phyloP scores from a whole-genome alignment of 2,113 vertebrate genomes.

The Lonchura striata region DNA sequence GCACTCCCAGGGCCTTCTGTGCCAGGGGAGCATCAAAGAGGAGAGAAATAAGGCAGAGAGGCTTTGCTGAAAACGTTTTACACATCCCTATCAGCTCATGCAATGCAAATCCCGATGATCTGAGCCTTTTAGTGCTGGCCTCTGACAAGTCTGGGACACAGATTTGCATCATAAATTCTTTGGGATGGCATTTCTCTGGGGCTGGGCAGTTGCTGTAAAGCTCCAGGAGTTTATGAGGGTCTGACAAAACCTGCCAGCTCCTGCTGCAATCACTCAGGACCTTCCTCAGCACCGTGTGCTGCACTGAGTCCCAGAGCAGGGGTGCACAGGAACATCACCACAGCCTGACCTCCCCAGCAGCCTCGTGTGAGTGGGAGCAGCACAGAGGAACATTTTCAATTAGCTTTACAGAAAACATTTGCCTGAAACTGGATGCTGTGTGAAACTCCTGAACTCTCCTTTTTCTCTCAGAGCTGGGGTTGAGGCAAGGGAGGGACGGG shows the following conservation, averaged over 20 bases:
- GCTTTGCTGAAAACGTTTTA: not conserved
- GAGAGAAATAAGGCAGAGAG: not conserved
- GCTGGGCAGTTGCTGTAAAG: not conserved
- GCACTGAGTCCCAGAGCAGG: not conserved
- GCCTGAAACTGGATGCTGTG: slow-evolving; percentile 52
- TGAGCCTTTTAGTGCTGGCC: not conserved
- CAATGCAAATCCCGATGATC: not conserved
- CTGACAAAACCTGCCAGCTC: not conserved
- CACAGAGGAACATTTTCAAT: not conserved
- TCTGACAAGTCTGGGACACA: not conserved
- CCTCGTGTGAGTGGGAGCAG: not conserved
- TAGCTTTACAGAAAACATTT: slow-evolving; percentile 38
- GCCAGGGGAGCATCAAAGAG: not conserved
- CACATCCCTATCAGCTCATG: not conserved
- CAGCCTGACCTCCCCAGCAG: not conserved
- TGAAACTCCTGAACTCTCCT: slow-evolving; percentile 41
- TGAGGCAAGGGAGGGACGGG: not conserved
- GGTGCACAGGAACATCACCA: not conserved
- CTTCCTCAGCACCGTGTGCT: not conserved
- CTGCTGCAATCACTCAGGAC: not conserved
- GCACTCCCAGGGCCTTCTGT: not conserved
- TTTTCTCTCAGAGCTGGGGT: not conserved
- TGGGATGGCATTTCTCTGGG: not conserved
- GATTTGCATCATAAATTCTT: not conserved
- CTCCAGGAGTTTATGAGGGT: not conserved